A percentile compares a stretch with the other conserved stretches of the same genome.
Conservation (phyloP, 2,888 invertebrate species). For the Cheiracanthium punctorium region DNA sequence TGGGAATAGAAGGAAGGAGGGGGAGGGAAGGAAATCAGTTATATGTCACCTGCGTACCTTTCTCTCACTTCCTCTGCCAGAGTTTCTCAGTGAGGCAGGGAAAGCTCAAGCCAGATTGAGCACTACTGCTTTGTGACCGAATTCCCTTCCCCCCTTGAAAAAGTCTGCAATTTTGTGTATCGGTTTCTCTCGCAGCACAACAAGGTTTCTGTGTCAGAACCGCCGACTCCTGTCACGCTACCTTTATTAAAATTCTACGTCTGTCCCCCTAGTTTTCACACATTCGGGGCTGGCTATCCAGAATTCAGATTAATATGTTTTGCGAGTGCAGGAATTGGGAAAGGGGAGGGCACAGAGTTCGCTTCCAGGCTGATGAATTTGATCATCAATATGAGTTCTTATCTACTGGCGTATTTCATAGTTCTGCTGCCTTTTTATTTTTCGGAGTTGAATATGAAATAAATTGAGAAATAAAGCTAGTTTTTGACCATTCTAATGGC, state of each 20-base stretch:
- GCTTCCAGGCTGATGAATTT: neutral
- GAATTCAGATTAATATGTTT: neutral
- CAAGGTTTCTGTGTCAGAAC: conserved; percentile 5
- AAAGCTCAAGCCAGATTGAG: too few species aligned
- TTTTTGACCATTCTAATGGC: too few species aligned
- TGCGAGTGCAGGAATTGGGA: neutral
- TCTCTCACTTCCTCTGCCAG: too few species aligned
- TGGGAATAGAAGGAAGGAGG: too few species aligned
- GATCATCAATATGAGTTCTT: neutral
- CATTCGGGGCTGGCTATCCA: neutral
- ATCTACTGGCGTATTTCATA: too few species aligned
- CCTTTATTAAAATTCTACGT: neutral
- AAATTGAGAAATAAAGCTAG: too few species aligned
- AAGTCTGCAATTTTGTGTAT: neutral
- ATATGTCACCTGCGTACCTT: too few species aligned
- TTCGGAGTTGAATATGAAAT: too few species aligned
- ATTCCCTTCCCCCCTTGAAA: neutral
- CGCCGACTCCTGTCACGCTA: neutral
- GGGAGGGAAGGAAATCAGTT: too few species aligned
- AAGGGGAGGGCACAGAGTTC: neutral
- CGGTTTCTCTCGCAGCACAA: neutral
- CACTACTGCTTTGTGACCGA: neutral
- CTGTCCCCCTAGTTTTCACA: neutral
- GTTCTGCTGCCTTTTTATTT: too few species aligned
- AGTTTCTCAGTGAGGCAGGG: too few species aligned